These are phyloP conservation scores for Rhingia rostrata DNA, from an alignment of 2,888 invertebrate genomes.

Conservation along the genomic window DNA sequence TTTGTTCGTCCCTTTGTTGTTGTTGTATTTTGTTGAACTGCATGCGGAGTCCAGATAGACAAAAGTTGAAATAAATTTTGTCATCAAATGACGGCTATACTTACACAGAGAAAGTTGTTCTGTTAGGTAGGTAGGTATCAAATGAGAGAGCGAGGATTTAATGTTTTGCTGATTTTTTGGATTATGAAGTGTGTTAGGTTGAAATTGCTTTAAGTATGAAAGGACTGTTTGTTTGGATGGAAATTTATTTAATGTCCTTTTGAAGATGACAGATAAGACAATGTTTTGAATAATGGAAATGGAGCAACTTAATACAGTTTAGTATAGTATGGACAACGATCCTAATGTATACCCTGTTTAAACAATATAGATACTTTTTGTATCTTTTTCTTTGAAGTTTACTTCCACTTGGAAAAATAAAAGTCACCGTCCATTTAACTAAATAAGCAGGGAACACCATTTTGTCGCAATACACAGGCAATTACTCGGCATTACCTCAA, in stretches of 20 bases:
- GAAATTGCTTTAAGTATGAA: slow-evolving; percentile 7
- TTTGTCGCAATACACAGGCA: slow-evolving; percentile 47
- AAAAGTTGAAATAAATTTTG: slow-evolving; percentile 53
- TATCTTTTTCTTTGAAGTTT: not conserved
- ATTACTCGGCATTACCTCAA: slow-evolving; percentile 46
- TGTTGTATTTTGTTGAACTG: slow-evolving; percentile 5
- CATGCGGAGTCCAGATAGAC: slow-evolving; percentile 4
- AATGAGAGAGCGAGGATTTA: slow-evolving; percentile 4
- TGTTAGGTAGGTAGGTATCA: too few species aligned
- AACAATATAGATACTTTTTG: not conserved
- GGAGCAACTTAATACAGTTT: not conserved
- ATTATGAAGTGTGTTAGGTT: slow-evolving; percentile 3
- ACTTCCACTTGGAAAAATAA: slow-evolving; percentile 48
- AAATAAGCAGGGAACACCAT: slow-evolving; percentile 8
- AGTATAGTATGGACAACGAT: not conserved
- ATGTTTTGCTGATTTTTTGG: slow-evolving; percentile 11
- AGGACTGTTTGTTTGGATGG: not conserved
- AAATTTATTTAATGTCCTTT: not conserved
- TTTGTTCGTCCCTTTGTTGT: not conserved
- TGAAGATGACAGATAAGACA: not conserved
- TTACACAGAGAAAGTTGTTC: slow-evolving; percentile 6
- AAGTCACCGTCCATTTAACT: not conserved
- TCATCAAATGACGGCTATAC: slow-evolving; percentile 24
- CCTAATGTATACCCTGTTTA: too few species aligned
- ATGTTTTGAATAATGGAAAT: not conserved